Percentiles rank a stretch among this genome's conserved stretches.
phyloP scores from a whole-genome alignment of 2,888 invertebrate genomes.

The Meta bourneti region DNA sequence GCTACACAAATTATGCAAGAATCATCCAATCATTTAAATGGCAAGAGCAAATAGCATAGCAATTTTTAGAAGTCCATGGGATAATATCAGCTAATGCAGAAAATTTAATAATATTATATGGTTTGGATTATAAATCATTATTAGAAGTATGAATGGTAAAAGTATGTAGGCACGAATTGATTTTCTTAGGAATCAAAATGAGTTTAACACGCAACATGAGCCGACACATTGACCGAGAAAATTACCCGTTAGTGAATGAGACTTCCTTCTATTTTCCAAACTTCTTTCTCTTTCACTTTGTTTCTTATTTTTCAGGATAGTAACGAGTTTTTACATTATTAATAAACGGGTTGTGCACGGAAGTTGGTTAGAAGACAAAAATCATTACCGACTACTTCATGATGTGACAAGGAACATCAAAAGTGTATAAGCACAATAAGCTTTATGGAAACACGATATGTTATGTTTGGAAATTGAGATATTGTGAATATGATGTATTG shows the following conservation, averaged over 20 bases:
- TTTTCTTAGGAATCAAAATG: background rate
- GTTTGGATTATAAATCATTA: too few relatives aligned
- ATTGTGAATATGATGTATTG: too few relatives aligned
- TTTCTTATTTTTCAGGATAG: background rate
- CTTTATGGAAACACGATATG: too few relatives aligned
- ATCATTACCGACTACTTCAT: slow-evolving; percentile 9
- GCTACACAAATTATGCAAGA: too few relatives aligned
- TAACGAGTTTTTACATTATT: slow-evolving; percentile 1
- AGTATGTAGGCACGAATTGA: too few relatives aligned
- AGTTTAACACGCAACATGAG: slow-evolving; percentile 2
- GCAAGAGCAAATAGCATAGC: too few relatives aligned
- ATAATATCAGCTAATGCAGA: too few relatives aligned
- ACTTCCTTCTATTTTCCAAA: background rate
- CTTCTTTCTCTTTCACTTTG: background rate
- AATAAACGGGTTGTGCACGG: background rate
- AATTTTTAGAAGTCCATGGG: too few relatives aligned
- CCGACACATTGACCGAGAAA: background rate
- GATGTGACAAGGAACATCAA: background rate
- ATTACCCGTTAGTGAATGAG: background rate
- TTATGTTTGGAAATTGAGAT: too few relatives aligned
- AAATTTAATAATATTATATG: too few relatives aligned
- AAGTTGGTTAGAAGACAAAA: background rate
- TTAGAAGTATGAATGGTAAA: background rate
- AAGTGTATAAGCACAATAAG: background rate
- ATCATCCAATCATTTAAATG: too few relatives aligned